Percentiles rank a stretch among this genome's conserved stretches.
Evolutionary conservation across 2,113 vertebrate genomes (phyloP).

Genomic region (Ornithorhynchus anatinus): DNA sequence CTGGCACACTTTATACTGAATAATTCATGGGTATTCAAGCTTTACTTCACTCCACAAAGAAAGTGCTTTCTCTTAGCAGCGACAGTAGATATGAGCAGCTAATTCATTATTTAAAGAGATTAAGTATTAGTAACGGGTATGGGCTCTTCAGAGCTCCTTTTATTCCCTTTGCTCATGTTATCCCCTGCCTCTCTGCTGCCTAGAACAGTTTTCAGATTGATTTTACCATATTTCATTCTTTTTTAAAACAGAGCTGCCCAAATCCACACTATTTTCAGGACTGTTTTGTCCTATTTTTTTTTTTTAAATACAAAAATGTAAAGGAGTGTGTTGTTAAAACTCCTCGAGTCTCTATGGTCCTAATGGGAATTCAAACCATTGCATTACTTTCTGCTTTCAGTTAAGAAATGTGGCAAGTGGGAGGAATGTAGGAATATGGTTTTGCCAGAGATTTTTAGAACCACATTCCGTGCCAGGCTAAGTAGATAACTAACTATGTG

Average conservation of each 20-base stretch:
- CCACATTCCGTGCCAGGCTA: conserved; percentile 15
- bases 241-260: conserved; percentile 55
- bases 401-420: conserved; percentile 41
- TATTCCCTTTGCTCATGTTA: conserved; percentile 85
- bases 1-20: conserved; percentile 95
- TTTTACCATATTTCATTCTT: conserved; percentile 73
- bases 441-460: conserved; percentile 25
- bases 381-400: conserved; percentile 29
- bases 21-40: conserved; percentile 99
- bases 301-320: no score
- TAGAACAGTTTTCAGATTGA: conserved; percentile 74
- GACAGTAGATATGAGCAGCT: conserved; percentile 97
- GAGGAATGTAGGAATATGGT: conserved; percentile 28
- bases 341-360: conserved; percentile 28
- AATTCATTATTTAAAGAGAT: conserved; percentile 99
- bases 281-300: conserved; percentile 54
- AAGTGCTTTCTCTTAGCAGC: conserved; percentile 95
- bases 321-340: conserved; percentile 41
- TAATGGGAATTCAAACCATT: conserved; percentile 30
- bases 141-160: conserved; percentile 75
- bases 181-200: conserved; percentile 70
- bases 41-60: conserved; percentile 95
- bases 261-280: conserved; percentile 58
- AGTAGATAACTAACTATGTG: no score
- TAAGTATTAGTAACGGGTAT: conserved; percentile 87